Conservation (phyloP, 2,113 vertebrate species). For the Psophia crepitans region DNA sequence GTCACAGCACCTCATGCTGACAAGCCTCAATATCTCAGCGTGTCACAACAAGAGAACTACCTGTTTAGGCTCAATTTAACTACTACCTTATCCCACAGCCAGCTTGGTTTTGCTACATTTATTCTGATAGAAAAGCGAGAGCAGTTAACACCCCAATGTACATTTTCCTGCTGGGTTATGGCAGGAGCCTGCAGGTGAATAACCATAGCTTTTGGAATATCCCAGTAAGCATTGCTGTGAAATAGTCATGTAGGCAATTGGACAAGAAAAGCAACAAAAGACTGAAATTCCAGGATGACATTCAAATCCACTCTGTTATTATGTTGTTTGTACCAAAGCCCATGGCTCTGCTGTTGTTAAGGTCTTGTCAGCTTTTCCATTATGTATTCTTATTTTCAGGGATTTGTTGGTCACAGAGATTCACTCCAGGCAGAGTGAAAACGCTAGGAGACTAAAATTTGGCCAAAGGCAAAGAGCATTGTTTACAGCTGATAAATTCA, state of each 20-base stretch:
- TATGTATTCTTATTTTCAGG: constrained; percentile 31
- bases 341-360: neutral
- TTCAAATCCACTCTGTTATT: constrained; percentile 32
- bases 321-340: constrained; percentile 29
- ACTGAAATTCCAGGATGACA: neutral
- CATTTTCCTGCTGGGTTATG: neutral
- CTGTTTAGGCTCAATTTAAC: neutral
- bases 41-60: neutral
- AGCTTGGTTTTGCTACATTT: neutral
- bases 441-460: constrained; percentile 1
- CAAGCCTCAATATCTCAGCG: neutral
- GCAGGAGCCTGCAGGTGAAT: neutral
- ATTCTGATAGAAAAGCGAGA: neutral
- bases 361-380: constrained; percentile 31
- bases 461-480: constrained; percentile 1
- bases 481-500: constrained; percentile 31
- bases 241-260: neutral
- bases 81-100: neutral
- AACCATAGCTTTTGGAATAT: neutral
- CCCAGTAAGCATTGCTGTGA: neutral
- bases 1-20: neutral
- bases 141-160: neutral
- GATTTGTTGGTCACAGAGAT: constrained; percentile 25
- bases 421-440: constrained; percentile 20
- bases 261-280: constrained; percentile 21